phyloP scores from a whole-genome alignment of 1,140 invertebrate species.

The Temnothorax longispinosus region DNA sequence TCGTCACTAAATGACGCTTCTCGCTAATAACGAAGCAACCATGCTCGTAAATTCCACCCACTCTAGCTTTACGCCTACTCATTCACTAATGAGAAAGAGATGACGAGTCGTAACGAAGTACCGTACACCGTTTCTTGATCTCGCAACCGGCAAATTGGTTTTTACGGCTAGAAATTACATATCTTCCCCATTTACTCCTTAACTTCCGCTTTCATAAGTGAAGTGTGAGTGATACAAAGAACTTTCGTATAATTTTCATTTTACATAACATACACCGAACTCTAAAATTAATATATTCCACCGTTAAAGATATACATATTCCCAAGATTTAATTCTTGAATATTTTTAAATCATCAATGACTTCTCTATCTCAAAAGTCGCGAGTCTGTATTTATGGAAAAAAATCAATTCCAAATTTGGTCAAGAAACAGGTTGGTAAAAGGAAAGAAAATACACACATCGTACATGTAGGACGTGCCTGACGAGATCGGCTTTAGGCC shows the following conservation, averaged over 20 bases:
- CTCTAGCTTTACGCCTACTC: conserved; percentile 33
- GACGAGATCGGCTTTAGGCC: conserved; percentile 25
- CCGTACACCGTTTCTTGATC: neutral
- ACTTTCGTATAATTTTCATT: neutral
- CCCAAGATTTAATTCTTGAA: neutral
- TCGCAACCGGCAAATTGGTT: conserved; percentile 23
- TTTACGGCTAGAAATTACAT: neutral
- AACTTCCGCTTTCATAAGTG: conserved; percentile 3
- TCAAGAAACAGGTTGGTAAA: neutral
- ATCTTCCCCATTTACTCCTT: neutral
- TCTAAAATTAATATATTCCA: neutral
- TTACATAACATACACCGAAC: neutral
- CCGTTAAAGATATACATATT: neutral
- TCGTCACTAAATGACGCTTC: conserved; percentile 44
- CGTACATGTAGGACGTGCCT: neutral
- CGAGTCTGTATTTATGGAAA: neutral
- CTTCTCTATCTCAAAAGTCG: neutral
- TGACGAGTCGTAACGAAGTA: conserved; percentile 25
- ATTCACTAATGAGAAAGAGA: conserved; percentile 36
- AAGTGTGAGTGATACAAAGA: neutral
- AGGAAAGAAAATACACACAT: neutral
- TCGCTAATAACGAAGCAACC: neutral
- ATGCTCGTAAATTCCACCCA: conserved; percentile 25
- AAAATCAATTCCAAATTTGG: neutral
- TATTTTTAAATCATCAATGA: neutral